These are phyloP conservation scores for Phrynosoma blainvillii DNA, from an alignment of 2,113 vertebrate genomes.

Conservation along the genomic window DNA sequence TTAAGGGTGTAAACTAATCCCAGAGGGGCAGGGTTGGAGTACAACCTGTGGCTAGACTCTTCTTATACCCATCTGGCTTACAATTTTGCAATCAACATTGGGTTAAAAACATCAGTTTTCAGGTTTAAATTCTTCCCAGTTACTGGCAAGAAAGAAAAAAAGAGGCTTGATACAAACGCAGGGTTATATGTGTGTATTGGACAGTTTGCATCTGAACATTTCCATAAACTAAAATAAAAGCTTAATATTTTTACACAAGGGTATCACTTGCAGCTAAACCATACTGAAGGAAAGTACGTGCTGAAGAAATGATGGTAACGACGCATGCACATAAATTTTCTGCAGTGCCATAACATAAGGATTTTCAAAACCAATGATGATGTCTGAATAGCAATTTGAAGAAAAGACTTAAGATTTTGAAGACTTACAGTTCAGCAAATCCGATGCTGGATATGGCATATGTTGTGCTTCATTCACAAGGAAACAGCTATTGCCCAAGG, in stretches of 20 bases:
- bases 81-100: background rate
- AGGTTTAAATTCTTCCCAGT: background rate
- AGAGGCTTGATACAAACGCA: background rate
- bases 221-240: background rate
- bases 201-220: background rate
- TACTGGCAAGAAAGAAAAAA: background rate
- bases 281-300: background rate
- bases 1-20: background rate
- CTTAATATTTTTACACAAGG: background rate
- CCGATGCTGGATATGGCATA: slow-evolving; percentile 32
- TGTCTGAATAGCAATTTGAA: background rate
- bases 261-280: background rate
- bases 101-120: background rate
- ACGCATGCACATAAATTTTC: background rate
- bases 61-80: background rate
- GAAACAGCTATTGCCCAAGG: slow-evolving; percentile 57
- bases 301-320: background rate
- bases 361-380: background rate
- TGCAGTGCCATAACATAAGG: background rate
- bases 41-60: background rate
- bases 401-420: background rate
- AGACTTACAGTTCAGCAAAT: slow-evolving; percentile 1
- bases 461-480: slow-evolving; percentile 60
- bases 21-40: background rate
- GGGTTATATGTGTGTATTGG: background rate